Conservation (phyloP, 2,888 invertebrate genomes). For the Stomorhina lunata region DNA sequence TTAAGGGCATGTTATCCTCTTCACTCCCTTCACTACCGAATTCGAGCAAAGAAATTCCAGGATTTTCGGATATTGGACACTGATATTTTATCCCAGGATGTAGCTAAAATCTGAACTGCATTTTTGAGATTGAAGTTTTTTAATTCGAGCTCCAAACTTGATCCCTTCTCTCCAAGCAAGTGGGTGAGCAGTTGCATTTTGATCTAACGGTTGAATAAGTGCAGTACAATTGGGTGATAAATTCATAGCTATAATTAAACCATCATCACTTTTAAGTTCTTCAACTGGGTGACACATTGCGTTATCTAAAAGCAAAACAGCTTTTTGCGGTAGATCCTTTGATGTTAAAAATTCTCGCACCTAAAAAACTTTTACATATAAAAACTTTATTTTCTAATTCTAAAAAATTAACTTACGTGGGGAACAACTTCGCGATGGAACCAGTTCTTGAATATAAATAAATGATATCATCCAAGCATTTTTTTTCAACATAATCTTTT, state of each 20-base stretch:
- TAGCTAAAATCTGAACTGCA: not conserved
- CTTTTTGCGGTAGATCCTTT: conserved; percentile 17
- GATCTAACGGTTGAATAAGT: not conserved
- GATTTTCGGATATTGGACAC: conserved; percentile 14
- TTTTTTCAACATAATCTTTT: no score
- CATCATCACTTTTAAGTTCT: conserved; percentile 12
- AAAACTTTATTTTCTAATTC: not conserved
- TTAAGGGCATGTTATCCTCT: conserved; percentile 34
- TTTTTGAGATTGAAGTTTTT: conserved; percentile 16
- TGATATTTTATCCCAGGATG: not conserved
- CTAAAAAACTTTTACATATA: no score
- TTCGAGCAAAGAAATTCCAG: conserved; percentile 17
- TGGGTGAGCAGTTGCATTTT: conserved; percentile 37
- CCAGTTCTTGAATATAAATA: no score
- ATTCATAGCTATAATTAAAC: conserved; percentile 40
- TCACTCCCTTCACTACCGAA: conserved; percentile 28
- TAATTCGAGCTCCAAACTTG: conserved; percentile 35
- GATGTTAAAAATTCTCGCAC: conserved; percentile 13
- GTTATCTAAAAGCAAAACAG: not conserved
- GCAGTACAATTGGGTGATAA: conserved; percentile 27
- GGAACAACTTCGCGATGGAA: not conserved
- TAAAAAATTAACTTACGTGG: not conserved
- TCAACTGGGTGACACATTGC: not conserved
- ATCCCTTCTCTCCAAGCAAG: conserved; percentile 31
- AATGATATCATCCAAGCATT: no score